A percentile compares a stretch with the other conserved stretches of the same genome.
phyloP scores from a whole-genome alignment of 2,888 invertebrate genomes.

The Meghimatium bilineatum region DNA sequence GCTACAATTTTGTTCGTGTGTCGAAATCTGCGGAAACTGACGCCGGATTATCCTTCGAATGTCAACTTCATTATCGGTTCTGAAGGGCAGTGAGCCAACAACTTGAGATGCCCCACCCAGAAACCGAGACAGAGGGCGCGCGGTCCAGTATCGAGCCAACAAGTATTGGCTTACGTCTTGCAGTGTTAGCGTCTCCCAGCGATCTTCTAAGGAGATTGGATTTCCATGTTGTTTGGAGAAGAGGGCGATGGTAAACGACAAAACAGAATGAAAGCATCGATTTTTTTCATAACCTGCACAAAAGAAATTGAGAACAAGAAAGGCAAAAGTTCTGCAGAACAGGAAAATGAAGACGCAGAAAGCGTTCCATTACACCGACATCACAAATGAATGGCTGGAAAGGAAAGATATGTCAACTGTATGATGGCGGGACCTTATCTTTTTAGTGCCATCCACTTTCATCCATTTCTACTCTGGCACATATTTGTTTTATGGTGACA shows the following conservation, averaged over 20 bases:
- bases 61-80: conserved; percentile 48
- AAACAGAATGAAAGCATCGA: conserved; percentile 22
- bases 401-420: not conserved
- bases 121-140: not conserved
- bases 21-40: conserved; percentile 21
- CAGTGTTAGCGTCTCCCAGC: not conserved
- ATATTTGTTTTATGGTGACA: too few species aligned
- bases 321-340: not conserved
- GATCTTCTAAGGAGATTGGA: conserved; percentile 33
- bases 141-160: conserved; percentile 33
- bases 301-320: conserved; percentile 10
- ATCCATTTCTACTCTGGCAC: not conserved
- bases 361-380: not conserved
- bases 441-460: not conserved
- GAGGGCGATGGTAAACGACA: conserved; percentile 15
- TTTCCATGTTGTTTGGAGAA: conserved; percentile 42
- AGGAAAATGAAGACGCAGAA: not conserved
- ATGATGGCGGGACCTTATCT: not conserved
- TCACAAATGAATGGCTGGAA: not conserved
- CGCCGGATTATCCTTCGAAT: conserved; percentile 43
- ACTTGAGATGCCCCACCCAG: conserved; percentile 27
- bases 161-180: conserved; percentile 44
- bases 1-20: conserved; percentile 20
- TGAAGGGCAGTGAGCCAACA: conserved; percentile 40
- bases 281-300: conserved; percentile 1